Evolutionary conservation across 2,113 vertebrate genomes (phyloP).

Genomic region (Columba janthina): DNA sequence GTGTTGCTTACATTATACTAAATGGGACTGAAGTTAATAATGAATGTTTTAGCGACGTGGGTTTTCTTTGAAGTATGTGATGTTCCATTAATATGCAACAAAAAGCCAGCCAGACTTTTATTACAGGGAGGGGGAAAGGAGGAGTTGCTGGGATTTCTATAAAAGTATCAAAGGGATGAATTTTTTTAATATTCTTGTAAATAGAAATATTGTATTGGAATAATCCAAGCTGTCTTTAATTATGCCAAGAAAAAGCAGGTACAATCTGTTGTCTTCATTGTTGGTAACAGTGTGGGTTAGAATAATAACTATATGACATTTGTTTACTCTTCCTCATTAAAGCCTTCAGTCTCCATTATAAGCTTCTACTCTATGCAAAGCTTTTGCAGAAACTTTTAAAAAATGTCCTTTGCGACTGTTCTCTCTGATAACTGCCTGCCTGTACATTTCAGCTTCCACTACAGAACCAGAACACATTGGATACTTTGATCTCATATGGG

Average conservation of each 20-base stretch:
- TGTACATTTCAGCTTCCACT: background rate
- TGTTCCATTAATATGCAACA: no score
- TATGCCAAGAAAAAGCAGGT: background rate
- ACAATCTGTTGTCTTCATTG: background rate
- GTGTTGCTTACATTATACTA: background rate
- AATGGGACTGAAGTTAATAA: background rate
- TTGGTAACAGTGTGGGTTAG: background rate
- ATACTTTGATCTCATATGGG: fast-evolving
- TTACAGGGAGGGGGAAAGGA: background rate
- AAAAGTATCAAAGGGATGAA: background rate
- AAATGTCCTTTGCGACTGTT: background rate
- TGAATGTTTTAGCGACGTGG: background rate
- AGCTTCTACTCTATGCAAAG: background rate
- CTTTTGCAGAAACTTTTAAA: background rate
- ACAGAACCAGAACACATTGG: fast-evolving
- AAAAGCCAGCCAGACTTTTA: background rate
- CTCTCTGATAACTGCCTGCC: background rate
- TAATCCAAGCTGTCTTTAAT: background rate
- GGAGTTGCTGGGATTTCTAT: background rate
- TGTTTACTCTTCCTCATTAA: background rate
- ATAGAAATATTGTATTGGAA: background rate
- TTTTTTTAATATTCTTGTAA: background rate
- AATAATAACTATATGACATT: background rate
- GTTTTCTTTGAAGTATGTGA: fast-evolving
- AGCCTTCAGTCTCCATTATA: background rate